phyloP scores from a whole-genome alignment of 2,797 vertebrate species.

The Phrynocephalus guinanensis region DNA sequence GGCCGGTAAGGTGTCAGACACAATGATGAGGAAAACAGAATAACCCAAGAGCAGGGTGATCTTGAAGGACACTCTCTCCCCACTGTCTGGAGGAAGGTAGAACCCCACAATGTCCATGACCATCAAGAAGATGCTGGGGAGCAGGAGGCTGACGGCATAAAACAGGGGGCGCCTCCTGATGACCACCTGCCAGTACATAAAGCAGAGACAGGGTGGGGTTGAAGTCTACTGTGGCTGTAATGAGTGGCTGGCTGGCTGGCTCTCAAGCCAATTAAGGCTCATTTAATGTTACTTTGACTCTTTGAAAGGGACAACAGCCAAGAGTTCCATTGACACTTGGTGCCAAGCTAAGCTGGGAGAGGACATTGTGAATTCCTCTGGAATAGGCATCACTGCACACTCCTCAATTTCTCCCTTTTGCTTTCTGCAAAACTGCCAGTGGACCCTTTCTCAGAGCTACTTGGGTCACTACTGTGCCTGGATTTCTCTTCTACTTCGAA shows the following conservation, averaged over 20 bases:
- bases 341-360: background rate
- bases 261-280: background rate
- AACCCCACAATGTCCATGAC: slow-evolving; percentile 96
- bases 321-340: background rate
- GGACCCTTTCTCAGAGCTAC: background rate
- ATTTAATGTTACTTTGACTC: background rate
- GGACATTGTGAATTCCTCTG: background rate
- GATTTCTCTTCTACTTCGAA: background rate
- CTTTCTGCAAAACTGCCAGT: no score
- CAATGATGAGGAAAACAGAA: slow-evolving; percentile 98
- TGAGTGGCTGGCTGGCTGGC: background rate
- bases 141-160: slow-evolving; percentile 92
- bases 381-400: background rate
- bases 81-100: slow-evolving; percentile 94
- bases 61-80: slow-evolving; percentile 97
- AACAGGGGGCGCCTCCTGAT: slow-evolving; percentile 94
- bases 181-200: slow-evolving; percentile 84
- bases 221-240: background rate
- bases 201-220: background rate
- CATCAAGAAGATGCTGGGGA: slow-evolving; percentile 98
- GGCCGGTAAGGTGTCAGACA: slow-evolving; percentile 93
- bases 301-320: background rate
- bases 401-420: background rate
- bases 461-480: background rate
- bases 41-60: slow-evolving; percentile 97